Evolutionary conservation across 2,113 vertebrate species (phyloP), one percentile per base, ranked within the genome.

Genomic region (Cromileptes altivelis): DNA sequence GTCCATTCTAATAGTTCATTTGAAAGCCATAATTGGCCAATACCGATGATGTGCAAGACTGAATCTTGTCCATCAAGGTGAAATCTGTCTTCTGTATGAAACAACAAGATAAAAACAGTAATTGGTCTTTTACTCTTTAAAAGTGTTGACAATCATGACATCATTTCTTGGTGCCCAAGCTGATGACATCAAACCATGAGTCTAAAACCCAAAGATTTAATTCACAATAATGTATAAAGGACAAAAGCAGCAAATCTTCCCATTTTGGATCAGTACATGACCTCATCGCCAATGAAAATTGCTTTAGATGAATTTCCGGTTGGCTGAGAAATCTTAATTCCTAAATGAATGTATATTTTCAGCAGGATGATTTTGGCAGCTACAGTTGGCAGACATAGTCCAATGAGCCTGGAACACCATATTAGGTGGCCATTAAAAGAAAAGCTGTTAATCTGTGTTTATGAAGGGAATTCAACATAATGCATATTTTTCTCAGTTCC

Each of bases 391-490:
- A 30, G 40, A 30, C 47, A 9, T 6, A 37, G 27, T 15, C 25
- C 42, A 62, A 0, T 17, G 2, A 37, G 56, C 40, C 37, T 58
- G 15, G 12, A 42, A 33, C 30, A 1, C 52, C 52, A 18, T 5
- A 23, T 42, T 25, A 70, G 8, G 6, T 11, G 62, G 13, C 15
- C 19, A 23, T 13, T 53, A 19, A 53, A 2, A 14, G 33, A 25
- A 57, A 58, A 72, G 70, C 37, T 25, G 23, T 21, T 71, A 42
- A 71, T 42, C 37, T 71, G 70, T 23, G n/a, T 4, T 21, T 11
- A 58, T 50, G 47, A 57, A 72, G 9, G 37, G 15, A 72, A 19
- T 21, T 73, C 56, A 50, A 50, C 56, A n/a, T 25, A 61, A 61
- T 33, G 71, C 18, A 49, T 27, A 27, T 49, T 49, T 60, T 11